Evolutionary conservation across 2,888 invertebrate species (phyloP).

Genomic region (Patella ulyssiponensis): DNA sequence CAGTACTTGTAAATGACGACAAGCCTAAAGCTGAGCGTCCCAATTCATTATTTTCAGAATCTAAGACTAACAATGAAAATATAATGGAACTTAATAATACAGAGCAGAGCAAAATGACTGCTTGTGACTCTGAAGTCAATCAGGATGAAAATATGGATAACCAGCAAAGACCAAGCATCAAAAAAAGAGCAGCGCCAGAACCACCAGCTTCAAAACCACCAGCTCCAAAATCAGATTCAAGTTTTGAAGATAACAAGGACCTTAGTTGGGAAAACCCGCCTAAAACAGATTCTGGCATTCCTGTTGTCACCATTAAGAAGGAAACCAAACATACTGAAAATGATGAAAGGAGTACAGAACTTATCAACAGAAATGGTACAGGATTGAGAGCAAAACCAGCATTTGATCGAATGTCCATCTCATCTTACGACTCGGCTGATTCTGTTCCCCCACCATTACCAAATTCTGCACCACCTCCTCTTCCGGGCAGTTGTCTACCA

Average conservation of each 20-base stretch:
- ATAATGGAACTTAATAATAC: not conserved
- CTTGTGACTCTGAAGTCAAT: not conserved
- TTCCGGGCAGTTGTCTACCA: slow-evolving; percentile 20
- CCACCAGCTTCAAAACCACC: slow-evolving; percentile 15
- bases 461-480: slow-evolving; percentile 50
- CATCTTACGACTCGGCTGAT: slow-evolving; percentile 29
- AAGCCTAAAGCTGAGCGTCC: not conserved
- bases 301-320: not conserved
- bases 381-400: not conserved
- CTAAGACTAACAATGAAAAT: not conserved
- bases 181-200: slow-evolving; percentile 17
- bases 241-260: not conserved
- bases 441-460: slow-evolving; percentile 56
- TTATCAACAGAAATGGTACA: not conserved
- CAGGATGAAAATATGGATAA: not conserved
- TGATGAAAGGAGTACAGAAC: not conserved
- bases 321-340: not conserved
- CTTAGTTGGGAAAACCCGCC: slow-evolving; percentile 3
- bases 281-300: not conserved
- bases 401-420: slow-evolving; percentile 1
- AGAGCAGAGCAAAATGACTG: not conserved
- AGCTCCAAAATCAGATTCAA: not conserved
- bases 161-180: not conserved
- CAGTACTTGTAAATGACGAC: not conserved
- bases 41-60: not conserved